phyloP scores from a whole-genome alignment of 2,888 invertebrate genomes.

The Caprella mutica region DNA sequence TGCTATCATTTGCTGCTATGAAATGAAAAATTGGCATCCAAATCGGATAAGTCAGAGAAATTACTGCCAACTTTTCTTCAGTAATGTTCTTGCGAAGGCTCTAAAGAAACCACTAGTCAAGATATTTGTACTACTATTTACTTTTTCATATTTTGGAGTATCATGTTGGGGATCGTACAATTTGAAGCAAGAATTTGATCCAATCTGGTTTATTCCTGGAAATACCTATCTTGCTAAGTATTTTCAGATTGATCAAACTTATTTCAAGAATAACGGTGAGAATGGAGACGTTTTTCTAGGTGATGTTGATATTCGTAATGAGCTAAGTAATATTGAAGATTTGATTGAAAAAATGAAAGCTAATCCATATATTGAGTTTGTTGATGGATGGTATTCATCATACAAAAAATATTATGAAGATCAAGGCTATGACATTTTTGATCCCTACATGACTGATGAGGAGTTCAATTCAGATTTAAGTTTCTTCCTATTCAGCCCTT shows the following conservation, averaged over 20 bases:
- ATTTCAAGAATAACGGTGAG: slow-evolving; percentile 54
- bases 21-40: slow-evolving; percentile 48
- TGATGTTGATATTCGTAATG: slow-evolving; percentile 19
- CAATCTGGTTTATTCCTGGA: slow-evolving; percentile 64
- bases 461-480: slow-evolving; percentile 54
- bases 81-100: slow-evolving; percentile 46
- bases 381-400: slow-evolving; percentile 51
- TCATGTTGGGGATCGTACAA: slow-evolving; percentile 42
- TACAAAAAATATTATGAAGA: slow-evolving; percentile 27
- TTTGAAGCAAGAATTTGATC: slow-evolving; percentile 66
- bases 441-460: slow-evolving; percentile 13
- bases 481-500: slow-evolving; percentile 56
- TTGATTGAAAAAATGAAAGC: slow-evolving; percentile 14
- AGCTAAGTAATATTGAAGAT: slow-evolving; percentile 18
- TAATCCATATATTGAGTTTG: slow-evolving; percentile 42
- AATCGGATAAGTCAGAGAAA: slow-evolving; percentile 48
- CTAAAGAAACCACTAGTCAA: slow-evolving; percentile 37
- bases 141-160: slow-evolving; percentile 18
- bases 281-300: slow-evolving; percentile 24
- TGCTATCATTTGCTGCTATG: slow-evolving; percentile 55
- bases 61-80: slow-evolving; percentile 50
- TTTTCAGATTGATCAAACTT: slow-evolving; percentile 46
- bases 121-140: slow-evolving; percentile 45
- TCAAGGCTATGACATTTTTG: slow-evolving; percentile 15
- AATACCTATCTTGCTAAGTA: slow-evolving; percentile 55